Evolutionary conservation across 2,113 vertebrate species (phyloP), one percentile per base, ranked within the genome.

Genomic region (Alosa alosa): DNA sequence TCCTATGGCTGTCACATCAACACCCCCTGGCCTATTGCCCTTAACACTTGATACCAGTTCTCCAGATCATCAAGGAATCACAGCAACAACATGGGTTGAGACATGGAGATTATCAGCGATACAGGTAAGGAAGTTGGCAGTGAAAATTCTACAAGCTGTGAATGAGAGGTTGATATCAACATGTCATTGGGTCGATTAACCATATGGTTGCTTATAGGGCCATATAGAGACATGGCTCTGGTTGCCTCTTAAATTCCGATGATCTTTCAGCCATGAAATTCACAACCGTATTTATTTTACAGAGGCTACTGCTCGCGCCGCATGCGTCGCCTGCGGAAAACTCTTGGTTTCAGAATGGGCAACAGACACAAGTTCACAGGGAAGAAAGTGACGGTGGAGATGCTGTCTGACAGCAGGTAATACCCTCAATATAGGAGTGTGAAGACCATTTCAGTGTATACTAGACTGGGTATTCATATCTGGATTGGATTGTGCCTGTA

Each of bases 61-160:
- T 99, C 88, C 98, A 99, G 92, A 98, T 99, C 25, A 97, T 99
- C 89, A 99, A 99, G 91, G 98, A 99, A 81, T 99, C 98, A 0
- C 98, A 99, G 93, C 98, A 99, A 91, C 98, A 99, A 91, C 98
- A 99, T n/a, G 98, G 98, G 2, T 93, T 99, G 90, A 94, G 98
- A 20, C 98, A 99, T 2, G 98, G 98, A 87, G 98, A 99, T 92
- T 99, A 99, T 93, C 98, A 99, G 94, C 96, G 98, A 92, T 99
- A 99, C 95, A 98, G 98, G 98, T 99, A 0, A 94, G 95, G 4
- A 72, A 7, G 44, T 36, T 15, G 1, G 20, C 57, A 22, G 57
- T n/a, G 1, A 60, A 60, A 60, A 60, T 15, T 15, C 49, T 5
- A 57, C 15, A 57, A 13, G 55, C 4, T 20, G 55, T 45, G 17